Percentiles rank a stretch among this genome's conserved stretches.
These are phyloP conservation scores for Oryzias woworae DNA, from an alignment of 2,113 vertebrate genomes.

Conservation along the genomic window DNA sequence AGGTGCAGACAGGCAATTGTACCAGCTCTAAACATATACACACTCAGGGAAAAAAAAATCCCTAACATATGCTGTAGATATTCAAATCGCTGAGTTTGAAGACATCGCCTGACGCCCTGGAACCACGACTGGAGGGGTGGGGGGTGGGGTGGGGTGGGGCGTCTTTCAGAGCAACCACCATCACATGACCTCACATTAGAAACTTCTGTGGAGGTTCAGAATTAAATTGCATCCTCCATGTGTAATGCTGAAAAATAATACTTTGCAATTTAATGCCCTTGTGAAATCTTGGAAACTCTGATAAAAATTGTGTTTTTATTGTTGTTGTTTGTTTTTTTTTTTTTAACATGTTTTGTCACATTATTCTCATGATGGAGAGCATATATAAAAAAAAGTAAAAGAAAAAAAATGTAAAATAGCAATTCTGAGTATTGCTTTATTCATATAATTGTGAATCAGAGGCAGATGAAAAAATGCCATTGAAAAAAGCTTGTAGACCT, in stretches of 20 bases:
- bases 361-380: too few relatives aligned
- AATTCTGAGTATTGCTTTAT: too few relatives aligned
- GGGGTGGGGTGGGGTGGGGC: conserved; percentile 26
- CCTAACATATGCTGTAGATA: conserved; percentile 62
- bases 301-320: too few relatives aligned
- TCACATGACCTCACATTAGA: conserved; percentile 39
- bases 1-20: conserved; percentile 61
- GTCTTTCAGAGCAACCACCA: conserved; percentile 29
- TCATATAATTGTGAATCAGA: too few relatives aligned
- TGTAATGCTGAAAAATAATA: background rate
- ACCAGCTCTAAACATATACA: conserved; percentile 45
- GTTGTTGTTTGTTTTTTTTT: too few relatives aligned
- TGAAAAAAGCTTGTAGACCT: too few relatives aligned
- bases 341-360: too few relatives aligned
- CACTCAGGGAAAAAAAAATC: conserved; percentile 34
- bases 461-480: too few relatives aligned
- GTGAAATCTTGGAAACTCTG: too few relatives aligned
- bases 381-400: too few relatives aligned
- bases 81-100: conserved; percentile 41
- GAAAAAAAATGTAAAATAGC: too few relatives aligned
- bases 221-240: background rate
- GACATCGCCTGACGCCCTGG: conserved; percentile 37
- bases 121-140: conserved; percentile 31
- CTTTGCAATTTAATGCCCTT: too few relatives aligned
- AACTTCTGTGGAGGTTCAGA: conserved; percentile 5